phyloP scores from a whole-genome alignment of 2,888 invertebrate genomes.

The Cinara cedri region DNA sequence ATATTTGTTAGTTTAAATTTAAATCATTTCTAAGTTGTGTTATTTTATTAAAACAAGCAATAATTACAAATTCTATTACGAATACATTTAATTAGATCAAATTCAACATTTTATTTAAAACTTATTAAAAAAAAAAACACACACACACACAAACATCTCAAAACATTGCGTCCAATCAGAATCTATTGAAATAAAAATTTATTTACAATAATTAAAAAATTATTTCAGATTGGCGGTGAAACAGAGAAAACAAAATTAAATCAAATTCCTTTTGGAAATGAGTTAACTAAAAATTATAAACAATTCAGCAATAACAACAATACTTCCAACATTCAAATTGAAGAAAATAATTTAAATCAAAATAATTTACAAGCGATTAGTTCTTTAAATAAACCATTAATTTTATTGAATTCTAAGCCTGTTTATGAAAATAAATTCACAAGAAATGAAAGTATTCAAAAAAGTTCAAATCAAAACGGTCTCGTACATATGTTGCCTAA shows the following conservation, averaged over 20 bases:
- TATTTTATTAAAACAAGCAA: too few species aligned
- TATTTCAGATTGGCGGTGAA: neutral
- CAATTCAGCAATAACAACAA: neutral
- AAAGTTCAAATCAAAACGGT: neutral
- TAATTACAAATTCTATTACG: too few species aligned
- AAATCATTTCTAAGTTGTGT: too few species aligned
- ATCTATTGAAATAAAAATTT: too few species aligned
- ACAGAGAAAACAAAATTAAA: neutral
- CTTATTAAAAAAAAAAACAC: too few species aligned
- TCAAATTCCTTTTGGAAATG: neutral
- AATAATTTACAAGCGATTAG: neutral
- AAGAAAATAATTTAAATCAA: neutral
- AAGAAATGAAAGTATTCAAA: neutral
- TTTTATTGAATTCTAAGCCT: too few species aligned
- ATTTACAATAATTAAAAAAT: neutral
- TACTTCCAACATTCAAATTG: neutral
- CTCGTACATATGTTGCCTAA: too few species aligned
- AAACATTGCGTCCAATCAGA: too few species aligned
- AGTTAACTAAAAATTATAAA: neutral
- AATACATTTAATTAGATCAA: too few species aligned
- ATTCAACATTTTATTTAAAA: too few species aligned
- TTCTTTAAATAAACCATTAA: neutral
- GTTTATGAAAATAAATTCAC: neutral
- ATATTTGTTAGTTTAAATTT: too few species aligned
- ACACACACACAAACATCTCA: too few species aligned